These are phyloP conservation scores for Mungos mungo DNA, from an alignment of 2,113 vertebrate genomes.

Conservation along the genomic window DNA sequence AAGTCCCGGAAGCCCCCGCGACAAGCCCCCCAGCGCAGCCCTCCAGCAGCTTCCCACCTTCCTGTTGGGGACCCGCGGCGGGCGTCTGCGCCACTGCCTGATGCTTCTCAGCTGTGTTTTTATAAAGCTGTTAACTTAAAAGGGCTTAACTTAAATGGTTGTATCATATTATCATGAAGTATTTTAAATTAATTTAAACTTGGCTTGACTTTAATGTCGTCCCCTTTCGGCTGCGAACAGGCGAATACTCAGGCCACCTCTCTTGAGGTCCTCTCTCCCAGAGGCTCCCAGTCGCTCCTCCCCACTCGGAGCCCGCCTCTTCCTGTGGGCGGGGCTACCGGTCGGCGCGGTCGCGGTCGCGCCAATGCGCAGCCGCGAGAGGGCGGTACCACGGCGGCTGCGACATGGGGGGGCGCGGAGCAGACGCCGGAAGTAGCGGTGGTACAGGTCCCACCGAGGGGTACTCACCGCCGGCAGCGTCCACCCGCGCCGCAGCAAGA, in stretches of 20 bases:
- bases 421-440: slow-evolving; percentile 78
- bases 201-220: neutral
- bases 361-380: slow-evolving; percentile 67
- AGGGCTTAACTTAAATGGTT: neutral
- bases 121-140: neutral
- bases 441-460: slow-evolving; percentile 69
- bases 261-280: neutral
- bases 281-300: neutral
- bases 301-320: neutral
- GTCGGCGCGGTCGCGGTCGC: neutral
- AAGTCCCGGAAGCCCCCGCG: fast-evolving
- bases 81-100: slow-evolving; percentile 51
- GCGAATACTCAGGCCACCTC: neutral
- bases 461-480: slow-evolving; percentile 50
- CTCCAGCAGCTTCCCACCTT: neutral
- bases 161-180: neutral
- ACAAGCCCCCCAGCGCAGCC: fast-evolving
- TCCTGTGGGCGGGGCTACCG: slow-evolving; percentile 48
- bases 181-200: neutral
- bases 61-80: neutral
- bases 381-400: slow-evolving; percentile 68
- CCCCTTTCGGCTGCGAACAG: neutral
- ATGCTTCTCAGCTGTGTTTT: neutral
- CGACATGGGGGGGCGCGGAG: slow-evolving; percentile 76
- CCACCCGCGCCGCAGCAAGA: slow-evolving; percentile 62